Percentiles rank a stretch among this genome's conserved stretches.
phyloP scores from a whole-genome alignment of 1,140 invertebrate species.

The Cyclargus thomasi region DNA sequence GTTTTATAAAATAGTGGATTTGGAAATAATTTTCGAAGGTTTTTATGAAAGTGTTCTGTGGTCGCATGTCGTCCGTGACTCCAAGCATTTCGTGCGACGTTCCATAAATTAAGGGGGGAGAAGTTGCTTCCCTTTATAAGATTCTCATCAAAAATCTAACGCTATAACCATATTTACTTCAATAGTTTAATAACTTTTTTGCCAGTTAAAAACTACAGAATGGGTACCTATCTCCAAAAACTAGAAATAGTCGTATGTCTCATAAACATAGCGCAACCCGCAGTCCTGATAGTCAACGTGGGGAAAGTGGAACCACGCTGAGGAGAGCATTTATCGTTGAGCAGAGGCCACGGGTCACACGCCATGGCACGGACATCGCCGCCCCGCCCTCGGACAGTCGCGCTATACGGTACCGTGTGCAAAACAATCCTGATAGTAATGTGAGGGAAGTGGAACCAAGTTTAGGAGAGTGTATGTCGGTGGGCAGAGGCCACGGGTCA shows the following conservation, averaged over 20 bases:
- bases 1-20: conserved; percentile 1
- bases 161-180: too few relatives aligned
- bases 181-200: too few relatives aligned
- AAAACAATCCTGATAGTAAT: not conserved
- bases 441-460: too few relatives aligned
- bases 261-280: not conserved
- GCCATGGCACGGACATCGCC: conserved; percentile 59
- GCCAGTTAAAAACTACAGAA: too few relatives aligned
- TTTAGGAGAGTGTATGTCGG: conserved; percentile 28
- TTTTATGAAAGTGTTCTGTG: conserved; percentile 18
- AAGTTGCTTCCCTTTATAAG: too few relatives aligned
- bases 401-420: not conserved
- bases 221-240: too few relatives aligned
- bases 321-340: conserved; percentile 38
- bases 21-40: conserved; percentile 13
- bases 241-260: too few relatives aligned
- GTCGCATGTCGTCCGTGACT: conserved; percentile 67
- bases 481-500: conserved; percentile 66
- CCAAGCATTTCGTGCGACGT: conserved; percentile 57
- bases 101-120: conserved; percentile 28
- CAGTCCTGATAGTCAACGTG: not conserved
- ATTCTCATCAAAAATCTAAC: too few relatives aligned
- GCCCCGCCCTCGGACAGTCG: conserved; percentile 51
- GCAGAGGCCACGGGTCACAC: conserved; percentile 64
- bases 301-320: conserved; percentile 16